Evolutionary conservation across 2,888 invertebrate genomes (phyloP).

Genomic region (Acleris sparsana): DNA sequence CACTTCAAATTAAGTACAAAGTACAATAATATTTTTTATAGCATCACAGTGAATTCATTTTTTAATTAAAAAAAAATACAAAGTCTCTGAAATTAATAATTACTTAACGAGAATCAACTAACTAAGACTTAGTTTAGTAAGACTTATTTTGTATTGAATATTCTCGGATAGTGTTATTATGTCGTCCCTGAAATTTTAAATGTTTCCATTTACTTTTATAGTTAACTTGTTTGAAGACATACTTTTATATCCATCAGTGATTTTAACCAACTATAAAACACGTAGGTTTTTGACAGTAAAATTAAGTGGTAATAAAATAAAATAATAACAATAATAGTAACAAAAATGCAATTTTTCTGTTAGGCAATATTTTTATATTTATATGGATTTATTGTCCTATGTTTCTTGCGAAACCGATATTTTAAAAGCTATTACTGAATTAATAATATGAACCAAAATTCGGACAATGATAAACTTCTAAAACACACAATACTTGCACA

Average conservation of each 20-base stretch:
- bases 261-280: not conserved
- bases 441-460: not conserved
- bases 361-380: slow-evolving; percentile 37
- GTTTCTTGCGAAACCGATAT: slow-evolving; percentile 40
- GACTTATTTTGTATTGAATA: slow-evolving; percentile 16
- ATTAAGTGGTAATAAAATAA: too few relatives aligned
- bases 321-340: too few relatives aligned
- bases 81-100: slow-evolving; percentile 32
- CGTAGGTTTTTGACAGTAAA: too few relatives aligned
- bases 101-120: slow-evolving; percentile 12
- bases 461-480: not conserved
- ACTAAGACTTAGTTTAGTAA: slow-evolving; percentile 11
- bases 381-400: slow-evolving; percentile 49
- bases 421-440: not conserved
- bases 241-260: not conserved
- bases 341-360: not conserved
- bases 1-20: slow-evolving; percentile 47
- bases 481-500: not conserved
- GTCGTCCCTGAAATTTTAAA: slow-evolving; percentile 7
- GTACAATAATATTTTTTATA: slow-evolving; percentile 65
- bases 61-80: slow-evolving; percentile 41
- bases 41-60: slow-evolving; percentile 81
- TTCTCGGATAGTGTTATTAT: not conserved
- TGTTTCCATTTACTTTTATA: not conserved
- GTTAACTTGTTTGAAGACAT: not conserved